phyloP scores from a whole-genome alignment of 2,113 vertebrate genomes.

The Pycnonotus jocosus region DNA sequence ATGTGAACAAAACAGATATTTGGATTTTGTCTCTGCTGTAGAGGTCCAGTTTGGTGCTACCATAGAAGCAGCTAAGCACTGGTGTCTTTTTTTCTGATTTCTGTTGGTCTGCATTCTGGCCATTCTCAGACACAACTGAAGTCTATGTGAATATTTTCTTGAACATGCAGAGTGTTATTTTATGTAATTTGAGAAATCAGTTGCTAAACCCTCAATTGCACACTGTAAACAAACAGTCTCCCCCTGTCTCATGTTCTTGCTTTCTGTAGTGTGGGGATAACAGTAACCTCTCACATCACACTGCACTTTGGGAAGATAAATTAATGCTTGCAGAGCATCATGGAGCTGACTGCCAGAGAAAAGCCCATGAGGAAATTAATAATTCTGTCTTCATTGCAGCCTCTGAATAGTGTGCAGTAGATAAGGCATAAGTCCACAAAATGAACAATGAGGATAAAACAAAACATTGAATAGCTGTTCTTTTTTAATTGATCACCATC shows the following conservation, averaged over 20 bases:
- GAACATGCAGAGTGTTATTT: neutral
- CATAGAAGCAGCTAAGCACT: neutral
- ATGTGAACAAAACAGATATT: neutral
- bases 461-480: slow-evolving; percentile 35
- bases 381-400: slow-evolving; percentile 42
- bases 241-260: neutral
- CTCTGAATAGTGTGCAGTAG: slow-evolving; percentile 5
- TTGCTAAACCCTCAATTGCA: accelerated
- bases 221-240: neutral
- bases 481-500: slow-evolving; percentile 45
- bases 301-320: slow-evolving; percentile 17
- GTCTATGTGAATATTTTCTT: neutral
- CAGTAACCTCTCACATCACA: neutral
- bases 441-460: slow-evolving; percentile 34
- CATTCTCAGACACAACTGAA: neutral
- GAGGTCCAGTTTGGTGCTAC: neutral
- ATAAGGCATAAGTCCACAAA: slow-evolving; percentile 45
- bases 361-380: slow-evolving; percentile 52
- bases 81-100: neutral
- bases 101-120: neutral
- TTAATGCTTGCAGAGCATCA: neutral
- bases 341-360: neutral
- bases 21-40: neutral
- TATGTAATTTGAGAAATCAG: neutral
- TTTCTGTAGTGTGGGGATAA: neutral